Conservation (phyloP, 2,113 vertebrate genomes). For the Protobothrops flavoviridis region DNA sequence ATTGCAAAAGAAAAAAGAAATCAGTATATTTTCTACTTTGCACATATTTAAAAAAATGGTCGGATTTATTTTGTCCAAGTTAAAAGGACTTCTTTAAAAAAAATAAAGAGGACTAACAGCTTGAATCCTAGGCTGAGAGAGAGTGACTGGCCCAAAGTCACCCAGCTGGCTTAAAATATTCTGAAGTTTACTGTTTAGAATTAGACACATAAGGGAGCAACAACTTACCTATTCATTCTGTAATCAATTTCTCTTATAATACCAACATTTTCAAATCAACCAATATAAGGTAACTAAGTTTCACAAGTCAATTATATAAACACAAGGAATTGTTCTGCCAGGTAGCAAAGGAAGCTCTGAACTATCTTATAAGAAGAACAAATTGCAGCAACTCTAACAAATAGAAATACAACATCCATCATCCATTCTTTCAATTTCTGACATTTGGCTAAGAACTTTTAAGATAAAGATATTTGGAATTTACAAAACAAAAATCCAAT, state of each 20-base stretch:
- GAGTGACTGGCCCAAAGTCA: not conserved
- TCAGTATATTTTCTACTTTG: not conserved
- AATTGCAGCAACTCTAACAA: not conserved
- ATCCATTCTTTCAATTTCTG: not conserved
- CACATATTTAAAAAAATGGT: not conserved
- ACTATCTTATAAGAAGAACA: not conserved
- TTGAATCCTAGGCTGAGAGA: not conserved
- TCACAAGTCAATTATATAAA: not conserved
- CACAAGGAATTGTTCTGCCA: not conserved
- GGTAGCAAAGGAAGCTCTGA: not conserved
- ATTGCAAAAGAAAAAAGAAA: not conserved
- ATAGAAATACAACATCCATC: not conserved
- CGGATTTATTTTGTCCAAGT: not conserved
- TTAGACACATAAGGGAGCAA: not conserved
- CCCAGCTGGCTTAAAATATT: not conserved
- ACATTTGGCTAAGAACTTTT: not conserved
- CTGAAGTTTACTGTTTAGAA: not conserved
- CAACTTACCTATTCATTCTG: not conserved
- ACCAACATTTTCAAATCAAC: not conserved
- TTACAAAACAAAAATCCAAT: not conserved
- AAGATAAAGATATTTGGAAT: slow-evolving; percentile 12
- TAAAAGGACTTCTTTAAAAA: not conserved
- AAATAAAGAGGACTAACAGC: not conserved
- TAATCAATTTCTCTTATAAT: not conserved
- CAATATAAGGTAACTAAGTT: not conserved